phyloP scores from a whole-genome alignment of 2,113 vertebrate species.

The Crotophaga sulcirostris region DNA sequence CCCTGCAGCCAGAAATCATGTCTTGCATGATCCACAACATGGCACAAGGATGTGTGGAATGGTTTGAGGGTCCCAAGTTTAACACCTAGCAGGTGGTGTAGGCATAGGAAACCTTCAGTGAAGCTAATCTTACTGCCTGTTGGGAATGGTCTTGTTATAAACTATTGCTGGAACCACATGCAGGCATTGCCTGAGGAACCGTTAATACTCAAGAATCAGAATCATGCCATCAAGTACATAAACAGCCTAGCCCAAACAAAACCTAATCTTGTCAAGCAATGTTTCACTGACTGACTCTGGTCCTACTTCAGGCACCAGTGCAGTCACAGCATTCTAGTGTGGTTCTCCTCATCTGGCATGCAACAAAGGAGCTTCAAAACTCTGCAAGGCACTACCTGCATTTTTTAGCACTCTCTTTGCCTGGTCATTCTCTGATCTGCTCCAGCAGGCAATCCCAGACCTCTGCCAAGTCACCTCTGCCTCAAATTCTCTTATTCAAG shows the following conservation, averaged over 20 bases:
- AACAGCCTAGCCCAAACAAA: neutral
- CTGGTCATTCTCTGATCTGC: neutral
- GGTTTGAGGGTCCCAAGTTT: neutral
- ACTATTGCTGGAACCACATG: neutral
- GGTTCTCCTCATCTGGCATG: neutral
- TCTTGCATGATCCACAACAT: rapidly evolving
- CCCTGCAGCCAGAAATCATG: rapidly evolving
- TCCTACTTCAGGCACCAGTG: neutral
- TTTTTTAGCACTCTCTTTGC: neutral
- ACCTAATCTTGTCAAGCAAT: neutral
- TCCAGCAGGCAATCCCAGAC: neutral
- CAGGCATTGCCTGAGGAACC: neutral
- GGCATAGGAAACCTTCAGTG: neutral
- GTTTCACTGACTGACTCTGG: neutral
- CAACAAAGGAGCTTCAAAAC: neutral
- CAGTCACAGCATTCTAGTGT: neutral
- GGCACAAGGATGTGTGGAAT: neutral
- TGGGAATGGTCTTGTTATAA: neutral
- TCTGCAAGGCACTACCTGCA: neutral
- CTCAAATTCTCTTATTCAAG: neutral
- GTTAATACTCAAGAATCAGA: neutral
- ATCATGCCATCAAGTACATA: neutral
- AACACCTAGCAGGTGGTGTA: rapidly evolving
- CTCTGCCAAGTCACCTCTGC: neutral
- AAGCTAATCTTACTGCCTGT: neutral